Evolutionary conservation across 2,888 invertebrate genomes (phyloP), one percentile per base, ranked within the genome.

Genomic region (Callyntrura guangdongensis): DNA sequence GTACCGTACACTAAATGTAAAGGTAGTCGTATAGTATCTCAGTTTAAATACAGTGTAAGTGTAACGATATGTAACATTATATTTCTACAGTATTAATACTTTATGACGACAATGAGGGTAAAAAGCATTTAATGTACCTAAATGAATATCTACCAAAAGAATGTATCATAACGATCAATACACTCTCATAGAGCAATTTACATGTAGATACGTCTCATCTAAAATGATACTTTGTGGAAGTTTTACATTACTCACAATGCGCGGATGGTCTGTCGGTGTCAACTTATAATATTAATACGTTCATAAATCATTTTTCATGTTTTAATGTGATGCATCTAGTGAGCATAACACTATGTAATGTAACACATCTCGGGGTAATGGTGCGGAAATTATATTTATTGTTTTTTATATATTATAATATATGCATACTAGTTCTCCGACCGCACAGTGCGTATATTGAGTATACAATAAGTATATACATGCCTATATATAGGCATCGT

Each of bases 371-470:
- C 14, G 27, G 22, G 22, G n/a, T 83, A 67, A 83, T 83, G 56
- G 49, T 25, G 53, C 86, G 74, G 86, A 86, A 86, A 74, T 74
- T 74, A 59, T 85, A 59, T 56, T 67, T 85, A 86, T 86, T 86
- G 86, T 77, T 69, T 74, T 74, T 53, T 14, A 53, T 79, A 20
- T 17, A 74, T 56, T 61, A 36, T 53, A 69, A n/a, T 69, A 27
- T n/a, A 69, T 36, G 12, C 61, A 61, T 1, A 36, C 36, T 36
- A 36, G 11, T 69, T 27, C 69, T 36, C 69, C 36, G 69, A 27
- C 17, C 69, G 69, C 36, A 69, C 36, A 17, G 1, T n/a, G 27
- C 1, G 27, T 67, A 27, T 47, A 47, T 47, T 47, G 5, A 47
- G 47, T 8, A 47, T 47, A n/a, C n/a, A n/a, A 12, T 67, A 67